Conservation (phyloP, 2,797 vertebrate genomes). For the Serranus cabrilla region DNA sequence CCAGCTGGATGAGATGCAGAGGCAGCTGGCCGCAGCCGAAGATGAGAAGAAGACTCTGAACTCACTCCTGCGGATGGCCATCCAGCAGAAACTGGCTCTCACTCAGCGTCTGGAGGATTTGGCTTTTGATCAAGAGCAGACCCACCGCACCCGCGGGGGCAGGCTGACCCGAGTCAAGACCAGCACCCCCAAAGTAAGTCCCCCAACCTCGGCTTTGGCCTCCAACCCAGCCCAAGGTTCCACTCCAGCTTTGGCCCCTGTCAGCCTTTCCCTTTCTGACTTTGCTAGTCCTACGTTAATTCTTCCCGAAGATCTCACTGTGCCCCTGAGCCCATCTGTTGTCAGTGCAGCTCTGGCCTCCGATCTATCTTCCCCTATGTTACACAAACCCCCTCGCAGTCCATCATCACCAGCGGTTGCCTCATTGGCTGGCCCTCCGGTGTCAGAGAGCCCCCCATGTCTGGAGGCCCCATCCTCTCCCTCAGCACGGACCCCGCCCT, state of each 20-base stretch:
- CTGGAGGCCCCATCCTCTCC: constrained; percentile 75
- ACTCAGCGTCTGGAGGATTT: constrained; percentile 98
- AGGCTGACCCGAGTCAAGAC: constrained; percentile 89
- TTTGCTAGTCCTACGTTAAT: constrained; percentile 50
- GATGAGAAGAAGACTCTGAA: constrained; percentile 99
- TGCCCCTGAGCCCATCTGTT: constrained; percentile 40
- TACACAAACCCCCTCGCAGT: constrained; percentile 43
- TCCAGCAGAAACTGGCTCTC: constrained; percentile 98
- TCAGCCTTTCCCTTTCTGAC: constrained; percentile 38
- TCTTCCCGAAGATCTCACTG: constrained; percentile 27
- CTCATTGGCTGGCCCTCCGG: constrained; percentile 36
- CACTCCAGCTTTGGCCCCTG: constrained; percentile 39
- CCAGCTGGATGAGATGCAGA: constrained; percentile 98
- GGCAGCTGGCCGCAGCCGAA: constrained; percentile 96
- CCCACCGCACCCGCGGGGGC: constrained; percentile 88
- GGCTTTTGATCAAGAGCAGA: constrained; percentile 97
- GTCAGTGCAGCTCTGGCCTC: constrained; percentile 49
- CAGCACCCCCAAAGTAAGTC: constrained; percentile 96
- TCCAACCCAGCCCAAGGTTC: constrained; percentile 40
- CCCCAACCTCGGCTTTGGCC: constrained; percentile 41
- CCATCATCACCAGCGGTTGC: constrained; percentile 36
- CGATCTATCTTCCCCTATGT: constrained; percentile 54
- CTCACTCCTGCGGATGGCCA: constrained; percentile 97
- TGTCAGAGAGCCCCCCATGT: constrained; percentile 73
- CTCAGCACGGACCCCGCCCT: constrained; percentile 57